Evolutionary conservation across 2,113 vertebrate genomes (phyloP), one percentile per base, ranked within the genome.

Genomic region (Lophochroa leadbeateri): DNA sequence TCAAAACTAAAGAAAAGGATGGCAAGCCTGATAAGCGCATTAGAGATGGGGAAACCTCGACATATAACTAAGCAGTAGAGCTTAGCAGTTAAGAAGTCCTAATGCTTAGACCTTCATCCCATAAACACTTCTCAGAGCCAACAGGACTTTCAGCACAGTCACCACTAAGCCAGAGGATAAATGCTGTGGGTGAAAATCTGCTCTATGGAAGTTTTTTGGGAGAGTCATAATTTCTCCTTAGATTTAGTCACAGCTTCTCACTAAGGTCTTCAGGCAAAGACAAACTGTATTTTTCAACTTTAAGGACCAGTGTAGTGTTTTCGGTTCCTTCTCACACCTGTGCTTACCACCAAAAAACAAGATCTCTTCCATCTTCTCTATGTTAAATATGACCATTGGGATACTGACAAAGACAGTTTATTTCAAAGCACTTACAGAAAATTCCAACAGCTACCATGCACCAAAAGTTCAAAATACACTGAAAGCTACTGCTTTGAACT

Each of bases 71-170:
- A 88, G 86, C 37, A 88, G 64, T 4, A 52, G 15, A 65, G 80
- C 77, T 96, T 79, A 89, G 81, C 44, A 57, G 21, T 50, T 92
- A 93, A 94, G 90, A 71, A 91, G 67, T 28, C 23, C 95, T 93
- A 92, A 90, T 57, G 82, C 72, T 78, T 41, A 91, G 82, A 82
- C 39, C 19, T 86, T 86, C 83, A 95, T 92, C 92, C 77, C 77
- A 92, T 55, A 78, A 93, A 82, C 35, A 35, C 60, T 70, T 92
- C 44, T 76, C 64, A 64, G 58, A 94, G 64, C 68, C 72, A 94
- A 68, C 3, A 55, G 39, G 47, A 69, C 80, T 94, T 95, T 82
- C 77, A 83, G 55, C 7, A 9, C 14, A 76, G 72, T 79, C 81
- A 49, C 50, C 71, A 68, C 50, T 64, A 76, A 94, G 53, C 23